A percentile compares a stretch with the other conserved stretches of the same genome.
Evolutionary conservation across 2,797 vertebrate species (phyloP).

Genomic region (Holocentrus rufus): DNA sequence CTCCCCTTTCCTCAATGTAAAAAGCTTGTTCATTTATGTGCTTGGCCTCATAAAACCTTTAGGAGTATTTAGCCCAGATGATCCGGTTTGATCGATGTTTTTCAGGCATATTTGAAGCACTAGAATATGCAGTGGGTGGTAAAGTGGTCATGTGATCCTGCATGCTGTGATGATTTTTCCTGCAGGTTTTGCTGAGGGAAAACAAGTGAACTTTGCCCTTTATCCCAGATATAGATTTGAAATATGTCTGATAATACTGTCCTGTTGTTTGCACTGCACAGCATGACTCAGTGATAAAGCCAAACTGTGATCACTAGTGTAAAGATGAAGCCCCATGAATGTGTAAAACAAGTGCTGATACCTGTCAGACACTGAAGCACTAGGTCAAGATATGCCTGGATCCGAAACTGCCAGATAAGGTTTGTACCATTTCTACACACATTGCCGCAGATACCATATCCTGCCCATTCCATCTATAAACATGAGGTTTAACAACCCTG

Average conservation of each 20-base stretch:
- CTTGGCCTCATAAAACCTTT: background rate
- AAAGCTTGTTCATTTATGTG: too few species aligned
- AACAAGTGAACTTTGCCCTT: conserved; percentile 22
- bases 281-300: conserved; percentile 12
- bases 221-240: conserved; percentile 34
- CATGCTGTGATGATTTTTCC: background rate
- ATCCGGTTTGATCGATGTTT: background rate
- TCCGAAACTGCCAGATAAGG: conserved; percentile 3
- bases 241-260: conserved; percentile 32
- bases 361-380: background rate
- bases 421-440: background rate
- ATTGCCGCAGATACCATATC: background rate
- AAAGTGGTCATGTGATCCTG: background rate
- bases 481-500: background rate
- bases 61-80: background rate
- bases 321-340: background rate
- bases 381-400: background rate
- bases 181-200: background rate
- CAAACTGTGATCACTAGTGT: background rate
- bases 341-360: conserved; percentile 5
- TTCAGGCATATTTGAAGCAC: background rate
- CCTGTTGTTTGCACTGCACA: background rate
- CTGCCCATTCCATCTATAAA: background rate
- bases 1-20: too few species aligned
- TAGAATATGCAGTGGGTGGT: background rate